Base-by-base conservation (phyloP, 2,797 vertebrate species). In the Lepilemur septentrionalis region DNA sequence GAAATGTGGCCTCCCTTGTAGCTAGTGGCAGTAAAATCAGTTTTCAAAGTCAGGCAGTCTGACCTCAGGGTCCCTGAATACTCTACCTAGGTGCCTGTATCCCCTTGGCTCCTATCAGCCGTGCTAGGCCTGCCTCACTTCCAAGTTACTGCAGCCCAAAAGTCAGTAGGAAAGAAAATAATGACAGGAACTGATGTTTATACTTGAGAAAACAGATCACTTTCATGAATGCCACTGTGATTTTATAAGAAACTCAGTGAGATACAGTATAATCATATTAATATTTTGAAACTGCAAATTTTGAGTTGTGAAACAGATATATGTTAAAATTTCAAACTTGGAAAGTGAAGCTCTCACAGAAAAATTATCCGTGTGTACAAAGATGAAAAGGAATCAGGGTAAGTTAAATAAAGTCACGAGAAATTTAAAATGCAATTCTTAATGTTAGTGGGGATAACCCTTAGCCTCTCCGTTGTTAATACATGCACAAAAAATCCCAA, bases 61-160 rank as follows among this genome's bases (percentile, higher is more conserved):
- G n/a, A 61, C 10, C 12, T 28, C 38, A 20, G 38, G 14, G 14
- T 25, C 73, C 35, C 20, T 3, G 22, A 38, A 15, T 2, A 38
- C 25, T 2, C 1, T 20, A 7, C 22, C 0, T 0, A 3, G 7
- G 46, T 4, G 1, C 32, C 18, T 0, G 4, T 1, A 0, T 2
- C 22, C 23, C 18, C 23, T 18, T 4, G 10, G 30, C 18, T 46
- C 25, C 28, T 7, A 5, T 20, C 73, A 81, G 0, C 9, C 4
- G 0, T 38, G 38, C 13, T 20, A 3, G 2, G 28, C 15, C 30
- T 23, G 5, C 28, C 14, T 85, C 12, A 3, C 7, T 32, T 73
- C 46, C 67, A 23, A 14, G 23, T 7, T 30, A 50, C 11, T 22
- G 12, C 11, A 11, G 12, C 30, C 41, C 41, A 61, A 52, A n/a